phyloP scores from a whole-genome alignment of 1,140 invertebrate species.

The Drosophila subobscura region DNA sequence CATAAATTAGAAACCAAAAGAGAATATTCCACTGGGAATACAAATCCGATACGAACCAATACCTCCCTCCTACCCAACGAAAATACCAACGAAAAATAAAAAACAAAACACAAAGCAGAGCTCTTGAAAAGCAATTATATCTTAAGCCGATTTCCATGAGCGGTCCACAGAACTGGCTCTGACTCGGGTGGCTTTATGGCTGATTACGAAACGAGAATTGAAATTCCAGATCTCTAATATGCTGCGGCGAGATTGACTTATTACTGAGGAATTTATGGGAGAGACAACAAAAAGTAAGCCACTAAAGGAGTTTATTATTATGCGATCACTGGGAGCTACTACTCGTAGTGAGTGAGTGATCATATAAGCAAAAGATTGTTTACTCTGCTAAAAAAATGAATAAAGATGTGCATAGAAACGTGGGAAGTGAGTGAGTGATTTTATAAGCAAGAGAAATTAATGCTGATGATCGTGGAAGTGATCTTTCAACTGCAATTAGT shows the following conservation, averaged over 20 bases:
- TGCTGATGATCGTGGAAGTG: too few relatives aligned
- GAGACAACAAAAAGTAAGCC: constrained; percentile 28
- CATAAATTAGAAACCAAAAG: constrained; percentile 79
- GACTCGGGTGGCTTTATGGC: constrained; percentile 29
- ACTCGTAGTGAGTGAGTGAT: constrained; percentile 14
- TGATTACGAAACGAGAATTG: constrained; percentile 48
- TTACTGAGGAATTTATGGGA: constrained; percentile 44
- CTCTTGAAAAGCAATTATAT: constrained; percentile 67
- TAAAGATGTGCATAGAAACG: too few relatives aligned
- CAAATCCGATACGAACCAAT: constrained; percentile 1
- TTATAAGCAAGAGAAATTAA: too few relatives aligned
- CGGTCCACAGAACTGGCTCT: constrained; percentile 41
- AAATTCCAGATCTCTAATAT: constrained; percentile 48
- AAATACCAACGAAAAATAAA: background rate
- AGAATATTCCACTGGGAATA: constrained; percentile 55
- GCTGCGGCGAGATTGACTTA: constrained; percentile 37
- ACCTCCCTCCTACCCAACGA: background rate
- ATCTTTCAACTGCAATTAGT: too few relatives aligned
- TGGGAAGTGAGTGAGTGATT: too few relatives aligned
- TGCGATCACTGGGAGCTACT: constrained; percentile 20
- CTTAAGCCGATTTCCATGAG: constrained; percentile 73
- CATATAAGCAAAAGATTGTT: too few relatives aligned
- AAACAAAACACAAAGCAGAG: constrained; percentile 12
- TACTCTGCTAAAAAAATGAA: too few relatives aligned
- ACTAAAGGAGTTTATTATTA: constrained; percentile 32